These are phyloP conservation scores for Amiota minor DNA, from an alignment of 2,888 invertebrate genomes.

Conservation along the genomic window DNA sequence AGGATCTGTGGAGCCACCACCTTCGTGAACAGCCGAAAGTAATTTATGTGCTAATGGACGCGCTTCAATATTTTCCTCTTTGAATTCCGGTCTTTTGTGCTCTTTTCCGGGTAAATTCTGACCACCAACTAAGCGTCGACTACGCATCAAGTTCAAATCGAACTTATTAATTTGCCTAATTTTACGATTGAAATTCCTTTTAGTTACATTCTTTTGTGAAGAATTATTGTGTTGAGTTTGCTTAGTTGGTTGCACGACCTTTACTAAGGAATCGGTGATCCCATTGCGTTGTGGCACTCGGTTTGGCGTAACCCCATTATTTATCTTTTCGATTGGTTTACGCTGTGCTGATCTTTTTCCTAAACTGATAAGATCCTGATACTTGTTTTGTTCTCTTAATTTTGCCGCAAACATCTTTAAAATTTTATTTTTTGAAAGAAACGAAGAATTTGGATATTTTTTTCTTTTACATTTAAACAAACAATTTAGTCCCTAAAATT, in stretches of 20 bases:
- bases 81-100: conserved; percentile 17
- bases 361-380: not conserved
- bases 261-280: not conserved
- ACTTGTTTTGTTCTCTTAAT: not conserved
- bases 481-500: too few species aligned
- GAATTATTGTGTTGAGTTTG: too few species aligned
- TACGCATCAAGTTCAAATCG: not conserved
- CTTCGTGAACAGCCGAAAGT: conserved; percentile 46
- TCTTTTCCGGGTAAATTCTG: not conserved
- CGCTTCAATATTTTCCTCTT: not conserved
- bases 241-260: not conserved
- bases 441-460: too few species aligned
- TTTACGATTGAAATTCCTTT: too few species aligned
- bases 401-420: conserved; percentile 9
- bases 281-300: conserved; percentile 2
- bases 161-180: not conserved
- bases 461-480: too few species aligned
- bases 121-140: not conserved
- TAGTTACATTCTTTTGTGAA: too few species aligned
- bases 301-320: not conserved
- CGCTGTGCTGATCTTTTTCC: not conserved
- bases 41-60: conserved; percentile 39
- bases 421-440: not conserved
- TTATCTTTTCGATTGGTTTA: not conserved
- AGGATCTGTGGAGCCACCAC: conserved; percentile 50